A percentile compares a stretch with the other conserved stretches of the same genome.
These are phyloP conservation scores for Drosophila suzukii DNA, from an alignment of 1,140 invertebrate genomes.

Conservation along the genomic window DNA sequence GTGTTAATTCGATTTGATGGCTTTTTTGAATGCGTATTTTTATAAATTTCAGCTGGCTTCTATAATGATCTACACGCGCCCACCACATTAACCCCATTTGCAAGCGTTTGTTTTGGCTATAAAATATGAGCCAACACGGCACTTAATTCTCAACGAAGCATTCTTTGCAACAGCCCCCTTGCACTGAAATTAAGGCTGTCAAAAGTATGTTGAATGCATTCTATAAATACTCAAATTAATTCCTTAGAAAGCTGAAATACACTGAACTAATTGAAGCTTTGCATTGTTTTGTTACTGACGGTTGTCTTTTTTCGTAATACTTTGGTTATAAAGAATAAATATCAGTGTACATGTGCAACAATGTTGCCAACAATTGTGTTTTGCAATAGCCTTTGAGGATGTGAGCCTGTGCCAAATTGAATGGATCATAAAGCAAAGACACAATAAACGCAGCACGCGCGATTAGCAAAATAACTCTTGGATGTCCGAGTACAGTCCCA, in stretches of 20 bases:
- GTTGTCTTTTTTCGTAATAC: not conserved
- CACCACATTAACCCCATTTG: slow-evolving; percentile 71
- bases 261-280: not conserved
- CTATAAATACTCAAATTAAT: slow-evolving; percentile 4
- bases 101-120: slow-evolving; percentile 43
- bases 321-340: not conserved
- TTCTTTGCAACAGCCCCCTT: slow-evolving; percentile 57
- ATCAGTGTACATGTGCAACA: slow-evolving; percentile 26
- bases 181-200: slow-evolving; percentile 17
- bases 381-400: not conserved
- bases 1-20: slow-evolving; percentile 36
- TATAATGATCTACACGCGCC: slow-evolving; percentile 60
- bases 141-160: slow-evolving; percentile 70
- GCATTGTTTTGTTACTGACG: not conserved
- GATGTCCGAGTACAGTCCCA: slow-evolving; percentile 13
- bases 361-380: slow-evolving; percentile 29
- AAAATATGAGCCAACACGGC: slow-evolving; percentile 51
- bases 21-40: slow-evolving; percentile 27
- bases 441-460: slow-evolving; percentile 68
- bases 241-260: not conserved
- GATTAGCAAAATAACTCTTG: slow-evolving; percentile 47
- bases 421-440: slow-evolving; percentile 76
- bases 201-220: slow-evolving; percentile 1
- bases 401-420: slow-evolving; percentile 51
- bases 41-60: slow-evolving; percentile 36